Evolutionary conservation across 2,113 vertebrate species (phyloP), one percentile per base, ranked within the genome.

Genomic region (Platichthys stellatus): DNA sequence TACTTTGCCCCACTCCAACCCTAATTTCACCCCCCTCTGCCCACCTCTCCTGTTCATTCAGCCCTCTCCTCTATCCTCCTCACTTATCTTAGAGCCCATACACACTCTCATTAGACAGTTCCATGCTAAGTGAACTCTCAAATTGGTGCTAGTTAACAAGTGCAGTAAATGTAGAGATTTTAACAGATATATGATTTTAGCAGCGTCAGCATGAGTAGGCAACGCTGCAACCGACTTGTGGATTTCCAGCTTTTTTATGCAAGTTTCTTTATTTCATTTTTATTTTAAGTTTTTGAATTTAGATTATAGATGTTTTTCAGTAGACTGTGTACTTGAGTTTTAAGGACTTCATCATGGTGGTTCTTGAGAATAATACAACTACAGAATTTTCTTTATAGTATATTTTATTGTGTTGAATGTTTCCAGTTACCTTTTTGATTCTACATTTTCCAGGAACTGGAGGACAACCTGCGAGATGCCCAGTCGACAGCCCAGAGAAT

Each of bases 401-500:
- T 14, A 24, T 69, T 64, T 63, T 47, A 45, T 43, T 4, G 0
- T 21, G 3, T 73, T 60, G 15, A 21, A 61, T 72, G 4, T 63
- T 17, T 60, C n/a, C 11, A 31, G n/a, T 69, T n/a, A 49, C 49
- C 17, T 20, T 59, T 68, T 3, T 49, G n/a, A 74, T 70, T 13
- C 67, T 80, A 63, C n/a, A 86, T 54, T 21, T 8, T 92, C 57
- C 79, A 99, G 98, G 98, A 99, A 85, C 94, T 99, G 83, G 98
- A 99, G 82, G 98, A 99, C 79, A 98, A 96, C 77, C 95, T 99
- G 71, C 93, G 98, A 13, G 97, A 98, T 78, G 96, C 98, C 71
- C 97, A 99, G 92, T 95, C 97, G 0, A 95, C 96, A 66, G 96
- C 97, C n/a, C 97, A 98, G 78, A 94, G 98, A 84, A 96, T 99